Evolutionary conservation across 2,113 vertebrate species (phyloP), one percentile per base, ranked within the genome.

Genomic region (Melierax canorus): DNA sequence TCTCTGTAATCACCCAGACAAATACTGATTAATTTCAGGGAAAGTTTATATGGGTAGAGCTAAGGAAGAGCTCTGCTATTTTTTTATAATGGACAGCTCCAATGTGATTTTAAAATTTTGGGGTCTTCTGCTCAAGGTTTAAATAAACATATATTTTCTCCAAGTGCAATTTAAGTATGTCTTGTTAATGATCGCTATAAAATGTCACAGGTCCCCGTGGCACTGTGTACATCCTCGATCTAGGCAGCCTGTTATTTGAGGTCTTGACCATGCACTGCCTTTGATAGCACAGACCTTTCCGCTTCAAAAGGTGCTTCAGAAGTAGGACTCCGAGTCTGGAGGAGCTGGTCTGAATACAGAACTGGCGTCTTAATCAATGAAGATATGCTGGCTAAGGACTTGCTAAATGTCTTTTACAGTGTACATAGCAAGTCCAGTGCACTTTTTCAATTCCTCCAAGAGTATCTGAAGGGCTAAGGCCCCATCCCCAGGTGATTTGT

Each of bases 381-480:
- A 91, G n/a, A 56, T 87, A 19, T 5, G 11, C 77, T 94, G 72
- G 48, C n/a, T 68, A 48, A 95, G 83, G 76, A 64, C 91, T 81
- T 64, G 48, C 38, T 92, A 68, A 78, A 75, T 73, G 39, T 79
- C 84, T 96, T 69, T 79, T 48, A 69, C 92, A 81, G 82, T 68
- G 67, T 77, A 90, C 48, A 22, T 58, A 89, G 88, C 66, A 88
- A 88, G 87, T 82, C 88, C 85, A 96, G 75, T 79, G 74, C 72
- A 79, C 58, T 96, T 97, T 93, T 91, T 82, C 39, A 95, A 97
- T 97, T 97, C 50, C 43, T 89, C 45, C 88, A 93, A 88, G 55
- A 80, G 43, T 36, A 45, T 36, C 50, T 51, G 96, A 86, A 94
- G 63, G 94, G 78, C 86, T 75, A 29, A 86, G 34, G 14, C n/a